Percentiles rank a stretch among this genome's conserved stretches.
phyloP scores from a whole-genome alignment of 1,140 invertebrate genomes.

The Drosophila leontia region DNA sequence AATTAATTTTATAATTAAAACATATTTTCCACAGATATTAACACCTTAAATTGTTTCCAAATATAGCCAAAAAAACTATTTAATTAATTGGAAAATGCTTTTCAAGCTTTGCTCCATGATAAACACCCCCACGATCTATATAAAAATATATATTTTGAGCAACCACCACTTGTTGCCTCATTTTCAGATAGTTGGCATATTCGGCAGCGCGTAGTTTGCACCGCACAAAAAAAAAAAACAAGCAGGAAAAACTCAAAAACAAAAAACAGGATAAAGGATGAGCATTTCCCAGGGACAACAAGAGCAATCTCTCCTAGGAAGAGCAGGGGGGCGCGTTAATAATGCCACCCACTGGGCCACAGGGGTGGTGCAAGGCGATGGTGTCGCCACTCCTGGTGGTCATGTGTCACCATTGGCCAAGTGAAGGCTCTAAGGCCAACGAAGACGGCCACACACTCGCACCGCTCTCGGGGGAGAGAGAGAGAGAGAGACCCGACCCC shows the following conservation, averaged over 20 bases:
- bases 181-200: conserved; percentile 15
- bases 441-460: conserved; percentile 40
- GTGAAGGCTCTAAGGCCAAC: conserved; percentile 48
- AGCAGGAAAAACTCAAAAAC: background rate
- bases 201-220: conserved; percentile 1
- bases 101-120: background rate
- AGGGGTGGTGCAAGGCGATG: conserved; percentile 2
- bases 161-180: conserved; percentile 27
- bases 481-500: conserved; percentile 9
- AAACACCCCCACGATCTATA: background rate
- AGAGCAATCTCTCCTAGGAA: background rate
- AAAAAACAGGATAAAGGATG: conserved; percentile 6
- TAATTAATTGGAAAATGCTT: background rate
- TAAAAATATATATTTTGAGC: background rate
- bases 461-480: conserved; percentile 13
- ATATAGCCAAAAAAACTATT: background rate
- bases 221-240: background rate
- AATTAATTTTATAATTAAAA: background rate
- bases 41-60: background rate
- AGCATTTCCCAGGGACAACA: background rate
- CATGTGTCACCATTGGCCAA: conserved; percentile 77
- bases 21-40: no score
- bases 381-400: conserved; percentile 38
- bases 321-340: background rate
- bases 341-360: conserved; percentile 10